Evolutionary conservation across 2,113 vertebrate genomes (phyloP), one percentile per base, ranked within the genome.

Genomic region (Hirundichthys speculiger): DNA sequence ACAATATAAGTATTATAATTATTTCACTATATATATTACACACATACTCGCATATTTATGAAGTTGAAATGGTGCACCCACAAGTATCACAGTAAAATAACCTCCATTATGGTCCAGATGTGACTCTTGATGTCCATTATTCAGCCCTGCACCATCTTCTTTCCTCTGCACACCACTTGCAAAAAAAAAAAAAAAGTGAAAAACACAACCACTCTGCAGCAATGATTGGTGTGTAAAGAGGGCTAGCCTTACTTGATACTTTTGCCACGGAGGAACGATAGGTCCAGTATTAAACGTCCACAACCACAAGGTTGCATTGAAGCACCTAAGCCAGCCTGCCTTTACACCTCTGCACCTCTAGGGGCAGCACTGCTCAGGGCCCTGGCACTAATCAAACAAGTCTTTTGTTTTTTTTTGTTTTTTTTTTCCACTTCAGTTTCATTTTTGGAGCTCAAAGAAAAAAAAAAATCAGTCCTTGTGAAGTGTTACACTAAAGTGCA

Each of bases 301-400:
- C 66, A 52, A 88, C 77, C 77, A 84, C 81, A 74, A 67, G 71
- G 73, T 70, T 83, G 68, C 54, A 41, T 79, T 75, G 22, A 76
- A 79, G 62, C 73, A 49, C 77, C 77, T 79, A 77, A 66, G 68
- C 80, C 80, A 87, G 69, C 84, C 83, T 91, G 90, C 88, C 89
- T 88, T 91, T 91, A 83, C 73, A 84, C 82, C 80, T 77, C 80
- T 85, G 66, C 59, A 75, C 80, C 84, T 84, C 74, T 77, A 65
- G 87, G 86, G 86, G 89, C 83, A 88, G 76, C 83, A 85, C 78
- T 79, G 76, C 86, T 89, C 90, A 89, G 86, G 84, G 76, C 77
- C 73, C 76, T 38, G 13, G 53, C 84, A 86, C 77, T 46, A 79
- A 76, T 67, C 42, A 40, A 51, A 65, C 76, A 73, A 57, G 47